Conservation (phyloP, 2,797 vertebrate species). For the Eospalax fontanierii region DNA sequence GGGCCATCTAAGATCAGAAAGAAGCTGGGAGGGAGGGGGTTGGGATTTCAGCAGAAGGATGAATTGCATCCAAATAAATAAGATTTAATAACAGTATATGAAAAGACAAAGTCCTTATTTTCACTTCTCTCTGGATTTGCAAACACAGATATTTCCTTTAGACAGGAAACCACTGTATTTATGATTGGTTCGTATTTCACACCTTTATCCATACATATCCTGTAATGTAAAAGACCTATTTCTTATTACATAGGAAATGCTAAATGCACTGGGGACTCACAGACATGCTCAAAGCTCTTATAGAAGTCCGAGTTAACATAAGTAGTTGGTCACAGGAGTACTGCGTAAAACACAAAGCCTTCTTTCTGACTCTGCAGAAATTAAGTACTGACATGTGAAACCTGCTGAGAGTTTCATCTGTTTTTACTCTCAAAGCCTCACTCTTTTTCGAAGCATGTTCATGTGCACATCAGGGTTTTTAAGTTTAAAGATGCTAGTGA, state of each 20-base stretch:
- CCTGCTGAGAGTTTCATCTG: conserved; percentile 72
- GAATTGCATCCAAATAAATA: conserved; percentile 81
- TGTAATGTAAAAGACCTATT: conserved; percentile 82
- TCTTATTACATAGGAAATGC: conserved; percentile 85
- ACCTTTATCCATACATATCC: conserved; percentile 83
- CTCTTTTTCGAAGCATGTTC: conserved; percentile 69
- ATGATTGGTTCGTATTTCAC: conserved; percentile 84
- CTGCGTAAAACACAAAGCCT: conserved; percentile 72
- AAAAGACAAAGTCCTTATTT: conserved; percentile 80
- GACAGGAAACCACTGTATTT: conserved; percentile 82
- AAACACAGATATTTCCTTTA: conserved; percentile 82
- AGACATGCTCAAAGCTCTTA: conserved; percentile 82
- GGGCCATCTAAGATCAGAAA: conserved; percentile 19
- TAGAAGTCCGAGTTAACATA: conserved; percentile 76
- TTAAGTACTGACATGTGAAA: conserved; percentile 76
- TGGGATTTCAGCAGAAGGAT: conserved; percentile 58
- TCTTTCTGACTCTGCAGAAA: conserved; percentile 80
- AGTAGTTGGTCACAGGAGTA: conserved; percentile 83
- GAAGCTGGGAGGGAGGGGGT: background rate
- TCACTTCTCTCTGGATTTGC: conserved; percentile 80
- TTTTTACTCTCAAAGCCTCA: conserved; percentile 79
- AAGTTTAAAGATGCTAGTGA: conserved; percentile 42
- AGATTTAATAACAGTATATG: conserved; percentile 70
- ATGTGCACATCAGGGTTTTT: conserved; percentile 49
- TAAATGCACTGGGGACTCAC: conserved; percentile 83